Base-by-base conservation (phyloP, 1,140 invertebrate genomes). In the Penaeus vannamei region DNA sequence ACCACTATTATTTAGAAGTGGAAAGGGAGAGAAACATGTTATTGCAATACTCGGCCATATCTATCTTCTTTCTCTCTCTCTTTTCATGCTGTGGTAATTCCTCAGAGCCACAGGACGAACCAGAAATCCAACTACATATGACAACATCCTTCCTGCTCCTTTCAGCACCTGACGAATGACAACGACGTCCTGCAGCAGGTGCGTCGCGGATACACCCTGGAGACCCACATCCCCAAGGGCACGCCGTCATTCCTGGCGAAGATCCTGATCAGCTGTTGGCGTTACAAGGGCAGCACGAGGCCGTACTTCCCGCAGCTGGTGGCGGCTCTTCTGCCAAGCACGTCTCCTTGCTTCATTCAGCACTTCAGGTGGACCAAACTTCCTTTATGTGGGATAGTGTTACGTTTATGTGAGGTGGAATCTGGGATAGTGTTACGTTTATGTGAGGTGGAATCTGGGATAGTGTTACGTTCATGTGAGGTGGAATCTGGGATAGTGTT, bases 241-340 rank as follows among this genome's bases (percentile, higher is more conserved):
- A 88, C 86, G 4, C 53, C 81, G 22, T 8, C n/a, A 10, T 88
- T 82, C 46, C 86, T 88, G 1, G 66, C 64, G 1, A 61, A 88
- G n/a, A n/a, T 88, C 22, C n/a, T 83, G 76, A 59, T 66, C 42
- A 84, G 86, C 64, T 88, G 86, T 26, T 88, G 86, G 86, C 69
- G 60, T 22, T 72, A 72, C 22, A 62, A 88, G 26, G 86, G 53
- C 32, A 46, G 64, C 53, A 62, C 72, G 26, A 69, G 86, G n/a
- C 86, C 86, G 22, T 88, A 82, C 29, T 88, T 88, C 53, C 86
- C 80, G 23, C 29, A 88, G 1, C 72, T 88, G 36, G 84, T 88
- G 29, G 53, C 62, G 46, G 82, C 69, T 22, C 64, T 88, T 20
- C 69, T 84, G 14, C 80, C 64, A 8, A 82, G 32, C n/a, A 61